Percentiles rank a stretch among this genome's conserved stretches.
These are phyloP conservation scores for Pomatostomus ruficeps DNA, from an alignment of 2,113 vertebrate species.

Conservation along the genomic window DNA sequence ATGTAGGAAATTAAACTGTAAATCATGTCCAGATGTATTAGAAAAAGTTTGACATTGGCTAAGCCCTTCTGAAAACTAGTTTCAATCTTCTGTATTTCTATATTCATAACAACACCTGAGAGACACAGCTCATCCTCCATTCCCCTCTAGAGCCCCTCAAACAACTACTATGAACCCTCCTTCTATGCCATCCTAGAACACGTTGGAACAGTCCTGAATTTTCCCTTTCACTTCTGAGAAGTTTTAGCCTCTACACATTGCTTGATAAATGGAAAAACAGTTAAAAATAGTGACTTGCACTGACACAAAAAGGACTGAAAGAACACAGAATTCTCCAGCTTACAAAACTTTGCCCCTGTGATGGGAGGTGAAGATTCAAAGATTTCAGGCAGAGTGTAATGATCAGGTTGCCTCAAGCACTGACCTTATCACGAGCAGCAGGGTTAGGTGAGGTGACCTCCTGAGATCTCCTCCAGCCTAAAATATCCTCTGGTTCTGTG, in stretches of 20 bases:
- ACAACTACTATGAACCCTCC: neutral
- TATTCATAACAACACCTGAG: neutral
- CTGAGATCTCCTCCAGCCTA: neutral
- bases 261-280: neutral
- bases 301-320: neutral
- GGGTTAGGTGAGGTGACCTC: neutral
- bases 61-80: neutral
- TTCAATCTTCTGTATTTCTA: neutral
- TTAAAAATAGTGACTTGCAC: neutral
- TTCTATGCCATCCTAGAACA: neutral
- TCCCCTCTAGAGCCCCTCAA: neutral
- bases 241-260: neutral
- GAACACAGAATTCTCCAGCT: neutral
- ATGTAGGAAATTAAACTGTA: neutral
- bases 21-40: neutral
- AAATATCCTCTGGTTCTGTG: neutral
- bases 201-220: neutral
- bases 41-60: neutral
- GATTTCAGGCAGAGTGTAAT: neutral
- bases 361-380: neutral
- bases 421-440: rapidly evolving
- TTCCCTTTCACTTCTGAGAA: neutral
- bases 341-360: neutral
- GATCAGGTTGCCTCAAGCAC: neutral
- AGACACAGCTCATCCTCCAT: neutral